Base-by-base conservation (phyloP, 2,888 invertebrate genomes). In the Atrina japonica region DNA sequence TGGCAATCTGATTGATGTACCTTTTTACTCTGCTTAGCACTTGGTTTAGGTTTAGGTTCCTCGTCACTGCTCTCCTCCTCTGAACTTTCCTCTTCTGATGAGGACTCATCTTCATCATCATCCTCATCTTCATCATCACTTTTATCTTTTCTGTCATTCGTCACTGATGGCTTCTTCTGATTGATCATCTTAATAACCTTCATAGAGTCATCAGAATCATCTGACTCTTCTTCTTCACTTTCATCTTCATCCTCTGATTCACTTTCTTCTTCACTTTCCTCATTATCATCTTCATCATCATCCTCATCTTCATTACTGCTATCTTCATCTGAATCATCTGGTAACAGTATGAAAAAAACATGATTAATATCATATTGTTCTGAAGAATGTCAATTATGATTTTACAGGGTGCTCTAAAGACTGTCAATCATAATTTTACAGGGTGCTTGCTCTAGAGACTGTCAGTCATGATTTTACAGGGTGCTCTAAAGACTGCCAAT, bases 61-160 rank as follows among this genome's bases (percentile, higher is more conserved):
- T 79, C 72, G 35, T 72, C 70, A 35, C 66, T 70, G 50, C 70
- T 68, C 23, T 73, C 76, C 23, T 77, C 75, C 55, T 80, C 83
- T 30, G 81, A 80, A 56, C 77, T 73, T 23, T 76, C 78, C 67
- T 73, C 81, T 60, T 76, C 79, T 50, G 64, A 52, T 49, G 73
- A 59, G 45, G 77, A 78, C 52, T 80, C 82, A 18, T 74, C 74
- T 6, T 55, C 50, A 11, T 66, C 70, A 29, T 77, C 72, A 55
- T 77, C 75, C 60, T 59, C 64, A 1, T 70, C 53, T n/a, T 73
- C 71, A 56, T 69, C 66, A 5, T 45, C 63, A 65, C 23, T 71
- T 66, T 56, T 64, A 65, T 50, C 73, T 49, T 55, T 67, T 52
- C 14, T 69, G 43, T 7, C 55, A 55, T 35, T 56, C 21, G 40